Conservation (phyloP, 1,140 invertebrate genomes). For the Metopolophium dirhodum region DNA sequence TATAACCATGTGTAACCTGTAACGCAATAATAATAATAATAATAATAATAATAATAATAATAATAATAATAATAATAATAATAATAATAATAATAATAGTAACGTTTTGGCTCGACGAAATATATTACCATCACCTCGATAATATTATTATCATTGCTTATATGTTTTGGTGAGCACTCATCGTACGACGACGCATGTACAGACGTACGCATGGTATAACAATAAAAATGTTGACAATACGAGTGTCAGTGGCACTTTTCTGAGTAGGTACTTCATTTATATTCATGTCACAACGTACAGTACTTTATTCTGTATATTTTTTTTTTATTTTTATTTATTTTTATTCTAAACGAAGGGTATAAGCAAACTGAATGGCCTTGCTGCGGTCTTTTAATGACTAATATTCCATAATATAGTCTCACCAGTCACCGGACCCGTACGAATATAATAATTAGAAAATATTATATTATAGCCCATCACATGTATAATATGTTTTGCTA, state of each 20-base stretch:
- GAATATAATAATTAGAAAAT: background rate
- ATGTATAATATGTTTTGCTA: background rate
- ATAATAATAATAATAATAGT: background rate
- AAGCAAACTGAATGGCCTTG: constrained; percentile 11
- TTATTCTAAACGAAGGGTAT: constrained; percentile 6
- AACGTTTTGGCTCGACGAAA: background rate
- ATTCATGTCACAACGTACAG: background rate
- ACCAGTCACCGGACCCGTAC: background rate
- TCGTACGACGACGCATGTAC: background rate
- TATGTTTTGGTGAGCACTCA: background rate
- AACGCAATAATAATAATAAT: background rate
- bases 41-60: no score
- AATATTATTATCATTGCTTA: background rate
- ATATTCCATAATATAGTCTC: background rate
- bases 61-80: no score
- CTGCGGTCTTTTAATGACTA: constrained; percentile 6
- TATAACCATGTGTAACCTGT: no score
- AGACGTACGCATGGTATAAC: background rate
- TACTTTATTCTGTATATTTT: background rate
- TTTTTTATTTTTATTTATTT: background rate
- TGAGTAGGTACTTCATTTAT: constrained; percentile 7
- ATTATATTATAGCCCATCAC: background rate
- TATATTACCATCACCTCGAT: background rate
- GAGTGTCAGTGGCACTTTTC: background rate
- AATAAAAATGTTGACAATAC: constrained; percentile 13